Percentiles rank a stretch among this genome's conserved stretches.
phyloP scores from a whole-genome alignment of 92 coral and sea anemone genomes.

The Epizoanthus rinbou region DNA sequence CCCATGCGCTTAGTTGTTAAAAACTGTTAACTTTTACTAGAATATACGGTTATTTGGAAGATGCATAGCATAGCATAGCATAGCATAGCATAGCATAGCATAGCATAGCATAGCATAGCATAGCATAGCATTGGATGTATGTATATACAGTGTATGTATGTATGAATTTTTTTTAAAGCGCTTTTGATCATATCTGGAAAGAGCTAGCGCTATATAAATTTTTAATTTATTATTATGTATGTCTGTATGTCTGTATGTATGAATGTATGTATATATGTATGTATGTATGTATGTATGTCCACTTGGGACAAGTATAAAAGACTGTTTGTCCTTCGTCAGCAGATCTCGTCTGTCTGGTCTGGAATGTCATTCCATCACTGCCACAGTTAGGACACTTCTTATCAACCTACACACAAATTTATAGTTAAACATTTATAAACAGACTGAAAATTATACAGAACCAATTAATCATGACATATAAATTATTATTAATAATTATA shows the following conservation, averaged over 20 bases:
- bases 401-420: conserved; percentile 64
- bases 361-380: conserved; percentile 94
- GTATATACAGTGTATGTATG: not conserved
- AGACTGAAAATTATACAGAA: not conserved
- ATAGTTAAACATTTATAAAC: not conserved
- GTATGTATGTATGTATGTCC: conserved; percentile 22
- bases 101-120: too few relatives aligned
- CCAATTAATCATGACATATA: too few relatives aligned
- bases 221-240: too few relatives aligned
- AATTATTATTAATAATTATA: not conserved
- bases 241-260: not conserved
- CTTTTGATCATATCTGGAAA: too few relatives aligned
- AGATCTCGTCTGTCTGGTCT: conserved; percentile 90
- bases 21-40: too few relatives aligned
- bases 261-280: not conserved
- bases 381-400: conserved; percentile 92
- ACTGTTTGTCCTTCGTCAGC: conserved; percentile 99
- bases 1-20: too few relatives aligned
- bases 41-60: too few relatives aligned
- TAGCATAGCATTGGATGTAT: not conserved
- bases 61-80: too few relatives aligned
- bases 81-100: too few relatives aligned
- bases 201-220: too few relatives aligned
- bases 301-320: conserved; percentile 84
- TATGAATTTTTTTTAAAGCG: not conserved